phyloP scores from a whole-genome alignment of 2,888 invertebrate species.

The Flexamia atlantica region DNA sequence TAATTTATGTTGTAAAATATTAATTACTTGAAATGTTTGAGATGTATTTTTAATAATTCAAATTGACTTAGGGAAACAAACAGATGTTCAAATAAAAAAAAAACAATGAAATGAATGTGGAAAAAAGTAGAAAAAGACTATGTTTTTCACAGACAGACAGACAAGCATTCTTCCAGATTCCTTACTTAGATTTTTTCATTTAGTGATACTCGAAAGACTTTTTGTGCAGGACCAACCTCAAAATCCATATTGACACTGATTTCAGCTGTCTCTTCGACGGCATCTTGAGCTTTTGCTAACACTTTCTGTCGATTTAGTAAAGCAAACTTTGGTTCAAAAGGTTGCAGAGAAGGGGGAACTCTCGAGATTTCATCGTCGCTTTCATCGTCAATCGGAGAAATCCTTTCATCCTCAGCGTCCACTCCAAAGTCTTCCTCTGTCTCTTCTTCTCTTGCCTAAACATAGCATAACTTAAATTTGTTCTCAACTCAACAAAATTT shows the following conservation, averaged over 20 bases:
- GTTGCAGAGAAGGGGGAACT: slow-evolving; percentile 69
- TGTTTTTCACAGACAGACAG: too few species aligned
- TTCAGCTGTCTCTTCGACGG: not conserved
- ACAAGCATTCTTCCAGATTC: too few species aligned
- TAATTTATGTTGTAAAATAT: too few species aligned
- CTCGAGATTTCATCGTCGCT: slow-evolving; percentile 74
- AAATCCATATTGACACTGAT: slow-evolving; percentile 22
- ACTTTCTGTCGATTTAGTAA: not conserved
- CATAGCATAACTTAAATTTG: not conserved
- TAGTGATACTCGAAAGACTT: too few species aligned
- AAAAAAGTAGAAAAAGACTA: too few species aligned
- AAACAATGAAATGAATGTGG: too few species aligned
- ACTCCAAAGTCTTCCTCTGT: slow-evolving; percentile 78
- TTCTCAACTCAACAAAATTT: too few species aligned
- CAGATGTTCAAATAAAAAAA: too few species aligned
- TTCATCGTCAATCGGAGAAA: slow-evolving; percentile 74
- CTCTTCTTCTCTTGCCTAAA: slow-evolving; percentile 76
- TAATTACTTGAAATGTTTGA: too few species aligned
- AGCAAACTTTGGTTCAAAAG: slow-evolving; percentile 68
- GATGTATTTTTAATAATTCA: too few species aligned
- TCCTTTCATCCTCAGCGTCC: slow-evolving; percentile 76
- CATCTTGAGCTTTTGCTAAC: not conserved
- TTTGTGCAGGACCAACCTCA: slow-evolving; percentile 4
- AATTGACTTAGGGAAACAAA: too few species aligned
- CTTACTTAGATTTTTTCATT: too few species aligned